These are phyloP conservation scores for Notechis scutatus DNA, from an alignment of 2,113 vertebrate species.

Conservation along the genomic window DNA sequence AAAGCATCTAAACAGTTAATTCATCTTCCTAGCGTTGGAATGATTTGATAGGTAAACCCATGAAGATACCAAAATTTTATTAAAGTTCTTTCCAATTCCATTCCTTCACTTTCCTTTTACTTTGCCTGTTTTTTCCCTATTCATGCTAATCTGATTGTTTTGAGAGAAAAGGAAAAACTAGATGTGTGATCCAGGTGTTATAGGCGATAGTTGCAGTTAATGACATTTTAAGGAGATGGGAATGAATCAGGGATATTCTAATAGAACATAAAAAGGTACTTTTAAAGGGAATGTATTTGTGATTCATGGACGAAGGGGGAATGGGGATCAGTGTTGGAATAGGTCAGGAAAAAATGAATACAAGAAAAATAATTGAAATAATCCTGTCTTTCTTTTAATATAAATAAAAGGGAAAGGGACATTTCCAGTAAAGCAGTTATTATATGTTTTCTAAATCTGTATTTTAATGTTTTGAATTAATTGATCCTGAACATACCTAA, in stretches of 20 bases:
- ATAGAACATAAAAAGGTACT: neutral
- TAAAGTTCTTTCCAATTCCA: neutral
- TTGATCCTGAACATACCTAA: neutral
- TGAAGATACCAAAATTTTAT: neutral
- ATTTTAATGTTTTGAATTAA: neutral
- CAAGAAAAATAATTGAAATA: neutral
- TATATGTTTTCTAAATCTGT: neutral
- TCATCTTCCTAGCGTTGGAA: neutral
- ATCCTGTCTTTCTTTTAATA: neutral
- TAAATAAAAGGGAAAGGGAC: neutral
- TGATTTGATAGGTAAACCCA: neutral
- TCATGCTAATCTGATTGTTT: neutral
- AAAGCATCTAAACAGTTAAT: neutral
- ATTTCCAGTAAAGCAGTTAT: neutral
- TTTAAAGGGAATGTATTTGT: neutral
- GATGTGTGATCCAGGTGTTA: neutral
- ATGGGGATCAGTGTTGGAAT: neutral
- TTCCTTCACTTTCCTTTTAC: neutral
- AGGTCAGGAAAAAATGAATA: neutral
- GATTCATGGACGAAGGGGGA: neutral
- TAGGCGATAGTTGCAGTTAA: neutral
- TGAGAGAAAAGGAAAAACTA: neutral
- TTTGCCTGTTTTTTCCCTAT: neutral
- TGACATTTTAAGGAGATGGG: neutral
- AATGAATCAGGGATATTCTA: neutral